A percentile compares a stretch with the other conserved stretches of the same genome.
Conservation (phyloP, 1,140 invertebrate genomes). For the Drosophila auraria region DNA sequence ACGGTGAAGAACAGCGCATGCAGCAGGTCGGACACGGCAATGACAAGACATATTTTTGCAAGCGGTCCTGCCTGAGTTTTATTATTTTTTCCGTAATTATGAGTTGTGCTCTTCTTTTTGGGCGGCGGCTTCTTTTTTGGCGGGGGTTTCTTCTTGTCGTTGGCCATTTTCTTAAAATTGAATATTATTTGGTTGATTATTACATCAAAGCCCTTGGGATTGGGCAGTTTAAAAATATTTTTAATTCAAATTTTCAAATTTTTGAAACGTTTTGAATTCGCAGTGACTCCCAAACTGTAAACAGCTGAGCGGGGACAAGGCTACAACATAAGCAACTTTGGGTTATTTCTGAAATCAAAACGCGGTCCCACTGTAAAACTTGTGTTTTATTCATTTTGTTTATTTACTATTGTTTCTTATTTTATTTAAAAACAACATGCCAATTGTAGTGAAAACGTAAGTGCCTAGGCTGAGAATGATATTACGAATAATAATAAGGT, state of each 20-base stretch:
- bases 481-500: no score
- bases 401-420: not conserved
- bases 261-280: not conserved
- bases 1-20: constrained; percentile 63
- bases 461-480: constrained; percentile 11
- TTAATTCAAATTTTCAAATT: not conserved
- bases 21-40: constrained; percentile 50
- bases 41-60: constrained; percentile 45
- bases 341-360: not conserved
- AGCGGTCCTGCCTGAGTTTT: not conserved
- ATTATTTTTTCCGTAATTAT: not conserved
- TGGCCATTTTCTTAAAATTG: constrained; percentile 35
- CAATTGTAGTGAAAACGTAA: constrained; percentile 79
- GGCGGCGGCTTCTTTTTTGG: constrained; percentile 20
- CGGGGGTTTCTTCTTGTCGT: constrained; percentile 39
- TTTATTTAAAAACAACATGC: constrained; percentile 46
- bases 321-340: no score
- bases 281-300: constrained; percentile 8
- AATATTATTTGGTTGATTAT: constrained; percentile 14
- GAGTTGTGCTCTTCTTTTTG: not conserved
- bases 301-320: not conserved
- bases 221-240: not conserved
- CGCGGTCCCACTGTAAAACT: not conserved
- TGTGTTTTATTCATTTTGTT: constrained; percentile 2
- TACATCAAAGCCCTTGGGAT: constrained; percentile 48